Percentiles rank a stretch among this genome's conserved stretches.
These are phyloP conservation scores for Agrochola macilenta DNA, from an alignment of 2,888 invertebrate species.

Conservation along the genomic window DNA sequence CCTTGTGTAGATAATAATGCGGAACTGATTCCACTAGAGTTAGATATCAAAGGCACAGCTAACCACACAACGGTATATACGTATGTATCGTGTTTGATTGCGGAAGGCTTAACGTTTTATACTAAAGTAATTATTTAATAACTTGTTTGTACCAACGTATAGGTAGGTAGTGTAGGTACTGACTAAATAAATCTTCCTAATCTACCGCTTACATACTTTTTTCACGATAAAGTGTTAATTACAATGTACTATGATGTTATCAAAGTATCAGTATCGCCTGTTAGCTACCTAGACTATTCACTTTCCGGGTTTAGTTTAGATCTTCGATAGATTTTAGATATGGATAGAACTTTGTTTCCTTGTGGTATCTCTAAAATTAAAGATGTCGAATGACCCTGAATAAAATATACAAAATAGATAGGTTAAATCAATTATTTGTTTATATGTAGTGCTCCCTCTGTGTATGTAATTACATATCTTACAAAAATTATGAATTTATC, in stretches of 20 bases:
- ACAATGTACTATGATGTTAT: slow-evolving; percentile 16
- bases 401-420: neutral
- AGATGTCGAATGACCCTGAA: neutral
- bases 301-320: slow-evolving; percentile 27
- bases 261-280: slow-evolving; percentile 7
- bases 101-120: slow-evolving; percentile 46
- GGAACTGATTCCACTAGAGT: slow-evolving; percentile 21
- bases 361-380: slow-evolving; percentile 4
- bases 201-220: slow-evolving; percentile 26
- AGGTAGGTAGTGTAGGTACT: slow-evolving; percentile 21
- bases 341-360: neutral
- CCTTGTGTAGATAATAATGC: slow-evolving; percentile 18
- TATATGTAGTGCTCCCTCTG: neutral
- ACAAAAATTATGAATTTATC: slow-evolving; percentile 9
- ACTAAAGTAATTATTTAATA: slow-evolving; percentile 43
- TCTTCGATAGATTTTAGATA: slow-evolving; percentile 9
- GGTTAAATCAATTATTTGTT: neutral
- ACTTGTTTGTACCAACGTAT: slow-evolving; percentile 24
- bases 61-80: slow-evolving; percentile 38
- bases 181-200: slow-evolving; percentile 24
- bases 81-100: slow-evolving; percentile 30
- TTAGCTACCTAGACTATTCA: slow-evolving; percentile 5
- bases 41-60: slow-evolving; percentile 25
- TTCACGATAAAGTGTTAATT: slow-evolving; percentile 38
- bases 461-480: slow-evolving; percentile 5